Percentiles rank a stretch among this genome's conserved stretches.
Evolutionary conservation across 2,797 vertebrate species (phyloP).

Genomic region (Clarias pachynema): DNA sequence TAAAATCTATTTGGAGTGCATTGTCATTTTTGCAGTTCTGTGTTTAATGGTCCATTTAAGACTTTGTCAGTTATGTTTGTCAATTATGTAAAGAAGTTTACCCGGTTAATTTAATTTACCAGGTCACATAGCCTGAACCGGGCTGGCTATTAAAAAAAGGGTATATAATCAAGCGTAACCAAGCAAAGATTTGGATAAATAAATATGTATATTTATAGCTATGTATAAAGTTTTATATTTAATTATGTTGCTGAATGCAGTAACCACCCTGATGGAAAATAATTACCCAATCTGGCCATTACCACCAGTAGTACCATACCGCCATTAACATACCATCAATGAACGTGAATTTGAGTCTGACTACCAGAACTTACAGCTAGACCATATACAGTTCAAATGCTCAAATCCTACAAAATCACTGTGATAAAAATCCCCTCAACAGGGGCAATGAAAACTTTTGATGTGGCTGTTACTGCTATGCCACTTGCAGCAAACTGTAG

Average conservation of each 20-base stretch:
- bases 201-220: background rate
- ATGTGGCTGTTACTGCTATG: background rate
- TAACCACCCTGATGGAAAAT: background rate
- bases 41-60: background rate
- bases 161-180: background rate
- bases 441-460: background rate
- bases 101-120: background rate
- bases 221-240: background rate
- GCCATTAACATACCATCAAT: too few species aligned
- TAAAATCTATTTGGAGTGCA: background rate
- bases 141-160: background rate
- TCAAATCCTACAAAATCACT: background rate
- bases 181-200: background rate
- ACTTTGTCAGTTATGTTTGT: background rate
- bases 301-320: too few species aligned
- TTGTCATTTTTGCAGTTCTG: background rate
- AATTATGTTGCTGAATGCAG: background rate
- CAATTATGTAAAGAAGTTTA: background rate
- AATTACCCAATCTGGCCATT: background rate
- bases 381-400: background rate
- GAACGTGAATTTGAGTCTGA: background rate
- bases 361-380: background rate
- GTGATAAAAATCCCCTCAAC: background rate
- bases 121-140: background rate
- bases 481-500: background rate